Conservation (phyloP, 2,113 vertebrate species). For the Geococcyx californianus region DNA sequence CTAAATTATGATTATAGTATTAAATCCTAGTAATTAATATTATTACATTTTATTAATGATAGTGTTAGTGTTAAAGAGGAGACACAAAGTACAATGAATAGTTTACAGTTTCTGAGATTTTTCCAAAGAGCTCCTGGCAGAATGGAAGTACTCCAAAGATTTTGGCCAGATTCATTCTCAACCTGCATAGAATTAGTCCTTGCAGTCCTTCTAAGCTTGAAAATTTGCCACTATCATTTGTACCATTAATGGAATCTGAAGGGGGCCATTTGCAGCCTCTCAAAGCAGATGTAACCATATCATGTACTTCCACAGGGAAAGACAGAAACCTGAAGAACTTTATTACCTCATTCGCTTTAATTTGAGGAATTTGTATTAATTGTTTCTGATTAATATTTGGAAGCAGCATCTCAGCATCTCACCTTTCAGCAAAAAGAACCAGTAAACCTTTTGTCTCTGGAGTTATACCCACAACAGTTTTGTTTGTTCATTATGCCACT, state of each 20-base stretch:
- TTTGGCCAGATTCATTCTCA: neutral
- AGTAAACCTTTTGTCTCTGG: neutral
- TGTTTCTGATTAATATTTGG: neutral
- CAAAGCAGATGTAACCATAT: neutral
- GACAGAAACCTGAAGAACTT: neutral
- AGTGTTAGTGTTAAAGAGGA: neutral
- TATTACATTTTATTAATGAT: neutral
- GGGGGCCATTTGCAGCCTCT: neutral
- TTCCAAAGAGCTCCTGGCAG: neutral
- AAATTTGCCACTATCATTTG: neutral
- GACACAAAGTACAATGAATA: neutral
- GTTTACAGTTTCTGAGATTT: neutral
- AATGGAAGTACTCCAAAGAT: neutral
- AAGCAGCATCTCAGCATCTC: neutral
- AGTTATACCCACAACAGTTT: rapidly evolving
- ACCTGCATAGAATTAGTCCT: neutral
- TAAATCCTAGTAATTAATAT: neutral
- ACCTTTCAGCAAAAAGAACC: neutral
- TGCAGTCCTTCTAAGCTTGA: neutral
- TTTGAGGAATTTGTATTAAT: neutral
- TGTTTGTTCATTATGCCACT: neutral
- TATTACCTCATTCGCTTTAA: neutral
- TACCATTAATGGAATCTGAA: neutral
- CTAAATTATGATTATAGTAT: neutral
- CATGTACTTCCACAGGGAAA: neutral